Evolutionary conservation across 2,113 vertebrate genomes (phyloP).

Genomic region (Saiga tatarica): DNA sequence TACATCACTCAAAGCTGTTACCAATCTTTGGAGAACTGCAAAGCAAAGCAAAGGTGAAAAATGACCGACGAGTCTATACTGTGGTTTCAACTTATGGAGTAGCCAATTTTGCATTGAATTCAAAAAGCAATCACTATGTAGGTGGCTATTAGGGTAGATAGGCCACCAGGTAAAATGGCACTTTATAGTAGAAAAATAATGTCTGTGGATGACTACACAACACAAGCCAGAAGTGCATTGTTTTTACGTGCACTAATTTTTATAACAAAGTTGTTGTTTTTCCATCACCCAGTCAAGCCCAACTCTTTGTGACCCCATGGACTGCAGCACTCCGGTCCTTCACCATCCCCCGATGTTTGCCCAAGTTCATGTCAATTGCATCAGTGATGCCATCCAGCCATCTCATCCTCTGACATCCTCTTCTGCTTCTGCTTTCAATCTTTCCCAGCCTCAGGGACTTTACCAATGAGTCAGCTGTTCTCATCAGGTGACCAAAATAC

Average conservation of each 20-base stretch:
- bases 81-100: not conserved
- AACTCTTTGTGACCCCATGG: not conserved
- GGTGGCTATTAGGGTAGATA: not conserved
- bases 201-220: not conserved
- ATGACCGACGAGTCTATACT: not conserved
- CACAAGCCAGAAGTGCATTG: not conserved
- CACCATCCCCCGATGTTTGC: not conserved
- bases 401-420: not conserved
- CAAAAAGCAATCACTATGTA: not conserved
- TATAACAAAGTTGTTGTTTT: not conserved
- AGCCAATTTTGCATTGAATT: not conserved
- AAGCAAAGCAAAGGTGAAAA: not conserved
- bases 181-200: not conserved
- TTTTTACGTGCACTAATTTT: not conserved
- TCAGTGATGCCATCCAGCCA: not conserved
- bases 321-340: not conserved
- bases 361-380: not conserved
- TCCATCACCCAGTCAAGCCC: not conserved
- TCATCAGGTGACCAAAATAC: not conserved
- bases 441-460: not conserved
- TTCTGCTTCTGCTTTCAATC: not conserved
- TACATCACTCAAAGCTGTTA: not conserved
- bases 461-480: not conserved
- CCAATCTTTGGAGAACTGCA: not conserved
- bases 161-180: fast-evolving